Base-by-base conservation (phyloP, 1,140 invertebrate species). In the Eriosoma lanigerum region DNA sequence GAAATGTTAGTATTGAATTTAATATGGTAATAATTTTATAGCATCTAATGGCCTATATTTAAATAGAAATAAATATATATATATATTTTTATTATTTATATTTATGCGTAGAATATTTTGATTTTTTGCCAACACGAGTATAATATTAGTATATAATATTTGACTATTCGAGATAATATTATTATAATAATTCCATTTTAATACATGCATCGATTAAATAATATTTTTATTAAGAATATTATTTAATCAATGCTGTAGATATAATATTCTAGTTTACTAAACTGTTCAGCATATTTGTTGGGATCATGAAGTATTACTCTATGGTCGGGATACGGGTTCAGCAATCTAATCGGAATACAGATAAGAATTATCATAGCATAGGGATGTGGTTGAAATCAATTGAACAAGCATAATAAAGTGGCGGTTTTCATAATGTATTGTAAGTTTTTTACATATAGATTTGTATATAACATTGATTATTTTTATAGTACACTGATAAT, bases 71-170 rank as follows among this genome's bases (percentile, higher is more conserved):
- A 46, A 12, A 44, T 46, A 44, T 9, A 66, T 64, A 66, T 66
- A 64, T 21, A 66, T 6, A 66, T 60, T 17, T 9, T 26, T 29
- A 17, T 0, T 64, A 38, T 66, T 4, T 5, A 66, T 21, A 44
- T 66, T 66, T 66, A 66, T 13, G 64, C 64, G 64, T 46, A 66
- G 64, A 66, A 66, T 44, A 66, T 44, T 66, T 44, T 66, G 64
- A 66, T 19, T 12, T 44, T 24, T 66, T 21, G 64, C 64, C 64
- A 66, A 46, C n/a, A 21, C 5, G 5, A 8, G 52, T 54, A 54
- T 19, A 54, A n/a, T n/a, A 12, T 44, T 64, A 44, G 1, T 38
- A 66, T 44, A 66, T 66, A 38, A 38, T 44, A 38, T 62, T 62
- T 62, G 60, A 38, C n/a, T 44, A 38, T 62, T 62, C 32, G 60